Evolutionary conservation across 1,140 invertebrate species (phyloP).

Genomic region (Piezodorus guildinii): DNA sequence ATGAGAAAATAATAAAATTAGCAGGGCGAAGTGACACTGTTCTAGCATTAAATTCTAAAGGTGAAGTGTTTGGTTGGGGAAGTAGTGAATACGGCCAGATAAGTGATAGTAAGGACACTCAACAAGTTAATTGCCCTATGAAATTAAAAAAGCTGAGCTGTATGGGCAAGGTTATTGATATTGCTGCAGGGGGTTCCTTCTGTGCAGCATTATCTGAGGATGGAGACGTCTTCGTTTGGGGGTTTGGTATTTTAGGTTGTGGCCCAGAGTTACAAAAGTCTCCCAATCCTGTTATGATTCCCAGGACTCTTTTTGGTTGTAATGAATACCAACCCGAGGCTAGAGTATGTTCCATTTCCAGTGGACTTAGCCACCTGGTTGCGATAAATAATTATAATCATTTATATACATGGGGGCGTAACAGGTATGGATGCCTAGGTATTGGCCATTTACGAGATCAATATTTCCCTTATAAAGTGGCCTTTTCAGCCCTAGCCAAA

Average conservation of each 20-base stretch:
- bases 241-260: conserved; percentile 79
- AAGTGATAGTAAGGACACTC: conserved; percentile 33
- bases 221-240: conserved; percentile 83
- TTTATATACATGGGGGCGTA: conserved; percentile 83
- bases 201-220: conserved; percentile 71
- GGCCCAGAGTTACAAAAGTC: conserved; percentile 64
- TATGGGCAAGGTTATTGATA: conserved; percentile 65
- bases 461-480: conserved; percentile 73
- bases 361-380: conserved; percentile 66
- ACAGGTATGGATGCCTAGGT: conserved; percentile 70
- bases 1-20: conserved; percentile 71
- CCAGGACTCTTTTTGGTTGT: conserved; percentile 66
- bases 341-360: conserved; percentile 50
- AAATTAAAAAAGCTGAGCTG: conserved; percentile 43
- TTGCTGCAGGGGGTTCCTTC: conserved; percentile 76
- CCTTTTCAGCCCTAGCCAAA: conserved; percentile 38
- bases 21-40: conserved; percentile 74
- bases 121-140: background rate
- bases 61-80: conserved; percentile 94
- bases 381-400: conserved; percentile 70
- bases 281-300: conserved; percentile 54
- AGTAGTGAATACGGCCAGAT: conserved; percentile 91
- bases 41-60: conserved; percentile 79
- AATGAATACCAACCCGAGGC: conserved; percentile 66
- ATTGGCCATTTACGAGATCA: conserved; percentile 68